Conservation (phyloP, 2,113 vertebrate species). For the Aythya baeri region DNA sequence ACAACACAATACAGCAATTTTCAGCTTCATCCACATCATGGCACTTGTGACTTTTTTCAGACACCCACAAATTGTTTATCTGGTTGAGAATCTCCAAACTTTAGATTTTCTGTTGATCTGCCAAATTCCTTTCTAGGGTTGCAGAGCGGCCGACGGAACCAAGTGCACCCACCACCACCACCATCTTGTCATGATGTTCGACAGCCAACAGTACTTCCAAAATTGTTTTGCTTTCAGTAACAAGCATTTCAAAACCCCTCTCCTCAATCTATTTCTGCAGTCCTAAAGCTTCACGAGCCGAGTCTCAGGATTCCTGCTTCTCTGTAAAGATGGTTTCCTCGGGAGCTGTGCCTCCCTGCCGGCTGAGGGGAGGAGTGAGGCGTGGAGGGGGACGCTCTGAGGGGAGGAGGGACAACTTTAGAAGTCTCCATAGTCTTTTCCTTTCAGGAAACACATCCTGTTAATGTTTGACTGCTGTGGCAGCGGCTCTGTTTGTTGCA, state of each 20-base stretch:
- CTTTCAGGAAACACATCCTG: constrained; percentile 99
- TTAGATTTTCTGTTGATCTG: background rate
- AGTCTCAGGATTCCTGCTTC: background rate
- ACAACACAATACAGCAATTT: rapidly evolving
- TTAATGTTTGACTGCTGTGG: constrained; percentile 82
- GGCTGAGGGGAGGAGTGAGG: background rate
- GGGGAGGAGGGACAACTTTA: constrained; percentile 74
- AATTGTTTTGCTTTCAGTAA: background rate
- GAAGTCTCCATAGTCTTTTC: constrained; percentile 80
- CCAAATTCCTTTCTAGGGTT: background rate
- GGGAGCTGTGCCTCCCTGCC: background rate
- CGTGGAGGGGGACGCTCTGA: background rate
- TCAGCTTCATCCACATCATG: rapidly evolving
- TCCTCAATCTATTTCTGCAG: background rate
- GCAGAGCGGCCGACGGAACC: background rate
- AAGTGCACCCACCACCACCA: rapidly evolving
- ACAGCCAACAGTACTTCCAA: background rate
- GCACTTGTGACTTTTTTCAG: background rate
- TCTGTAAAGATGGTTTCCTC: background rate
- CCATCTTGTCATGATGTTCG: rapidly evolving
- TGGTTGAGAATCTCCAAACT: background rate
- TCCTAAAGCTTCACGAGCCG: background rate
- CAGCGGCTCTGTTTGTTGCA: constrained; percentile 83
- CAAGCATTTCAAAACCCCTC: background rate
- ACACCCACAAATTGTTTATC: background rate